Evolutionary conservation across 2,888 invertebrate species (phyloP).

Genomic region (Leptogaster cylindrica): DNA sequence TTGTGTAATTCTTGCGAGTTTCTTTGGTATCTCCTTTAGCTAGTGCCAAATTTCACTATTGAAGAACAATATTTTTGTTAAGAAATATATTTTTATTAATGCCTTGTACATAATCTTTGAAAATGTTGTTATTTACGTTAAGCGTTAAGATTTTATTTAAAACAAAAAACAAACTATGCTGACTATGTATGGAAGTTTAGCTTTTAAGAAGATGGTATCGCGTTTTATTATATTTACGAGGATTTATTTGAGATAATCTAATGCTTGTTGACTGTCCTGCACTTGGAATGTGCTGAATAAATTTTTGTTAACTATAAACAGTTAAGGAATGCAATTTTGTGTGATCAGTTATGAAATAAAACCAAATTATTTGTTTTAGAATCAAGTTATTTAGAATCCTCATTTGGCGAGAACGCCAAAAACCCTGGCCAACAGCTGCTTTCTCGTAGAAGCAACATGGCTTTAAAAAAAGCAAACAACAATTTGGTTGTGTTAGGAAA

Average conservation of each 20-base stretch:
- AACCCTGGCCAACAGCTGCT: background rate
- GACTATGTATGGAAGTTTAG: conserved; percentile 12
- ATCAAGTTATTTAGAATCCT: too few species aligned
- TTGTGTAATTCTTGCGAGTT: background rate
- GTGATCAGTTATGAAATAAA: conserved; percentile 33
- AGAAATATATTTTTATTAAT: conserved; percentile 33
- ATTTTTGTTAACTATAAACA: conserved; percentile 29
- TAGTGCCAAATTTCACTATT: conserved; percentile 28
- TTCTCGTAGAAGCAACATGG: background rate
- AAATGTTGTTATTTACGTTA: conserved; percentile 20
- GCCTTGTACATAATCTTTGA: conserved; percentile 25
- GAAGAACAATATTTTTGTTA: conserved; percentile 28
- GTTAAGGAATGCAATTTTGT: conserved; percentile 30
- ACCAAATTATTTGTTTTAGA: background rate
- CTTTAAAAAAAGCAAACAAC: background rate
- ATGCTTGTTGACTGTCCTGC: conserved; percentile 35
- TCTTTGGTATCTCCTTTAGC: conserved; percentile 11
- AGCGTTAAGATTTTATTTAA: conserved; percentile 18
- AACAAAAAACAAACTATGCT: background rate
- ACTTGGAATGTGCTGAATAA: conserved; percentile 18
- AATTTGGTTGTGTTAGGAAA: too few species aligned
- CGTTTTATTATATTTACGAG: conserved; percentile 13
- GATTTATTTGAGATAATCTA: conserved; percentile 26
- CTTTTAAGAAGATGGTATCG: conserved; percentile 6
- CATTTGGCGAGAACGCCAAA: background rate